Evolutionary conservation across 2,797 vertebrate species (phyloP).

Genomic region (Oophaga sylvatica): DNA sequence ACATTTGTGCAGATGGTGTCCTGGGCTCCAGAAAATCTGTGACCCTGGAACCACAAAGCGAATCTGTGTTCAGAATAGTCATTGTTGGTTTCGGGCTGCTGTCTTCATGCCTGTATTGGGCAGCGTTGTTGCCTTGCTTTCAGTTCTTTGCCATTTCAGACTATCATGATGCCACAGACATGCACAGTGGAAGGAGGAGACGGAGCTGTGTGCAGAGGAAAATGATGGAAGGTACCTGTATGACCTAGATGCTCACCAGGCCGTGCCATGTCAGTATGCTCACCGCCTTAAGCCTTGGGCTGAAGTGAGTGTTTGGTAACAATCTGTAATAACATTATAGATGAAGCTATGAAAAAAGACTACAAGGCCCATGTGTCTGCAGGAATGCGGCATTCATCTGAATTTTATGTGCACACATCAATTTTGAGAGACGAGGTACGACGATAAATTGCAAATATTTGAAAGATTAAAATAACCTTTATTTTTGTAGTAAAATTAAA

Average conservation of each 20-base stretch:
- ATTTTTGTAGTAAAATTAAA: too few species aligned
- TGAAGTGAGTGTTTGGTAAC: background rate
- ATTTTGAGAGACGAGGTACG: too few species aligned
- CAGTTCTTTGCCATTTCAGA: background rate
- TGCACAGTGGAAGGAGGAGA: conserved; percentile 20
- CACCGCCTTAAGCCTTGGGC: conserved; percentile 12
- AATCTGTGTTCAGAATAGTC: background rate
- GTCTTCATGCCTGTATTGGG: background rate
- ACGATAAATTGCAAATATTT: too few species aligned
- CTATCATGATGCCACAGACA: background rate
- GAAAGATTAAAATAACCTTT: too few species aligned
- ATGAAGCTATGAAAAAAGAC: background rate
- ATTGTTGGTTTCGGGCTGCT: background rate
- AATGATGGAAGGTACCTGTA: conserved; percentile 27
- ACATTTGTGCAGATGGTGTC: background rate
- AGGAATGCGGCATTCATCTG: background rate
- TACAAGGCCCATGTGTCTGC: background rate
- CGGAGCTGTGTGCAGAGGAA: conserved; percentile 23
- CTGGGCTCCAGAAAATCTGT: background rate
- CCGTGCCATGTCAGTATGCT: conserved; percentile 25
- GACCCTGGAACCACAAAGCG: background rate
- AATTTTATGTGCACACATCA: background rate
- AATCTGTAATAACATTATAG: background rate
- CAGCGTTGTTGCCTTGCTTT: background rate
- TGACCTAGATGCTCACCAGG: conserved; percentile 46